Conservation (phyloP, 64 coral and sea anemone genomes). For the Dendrophyllia cribrosa region DNA sequence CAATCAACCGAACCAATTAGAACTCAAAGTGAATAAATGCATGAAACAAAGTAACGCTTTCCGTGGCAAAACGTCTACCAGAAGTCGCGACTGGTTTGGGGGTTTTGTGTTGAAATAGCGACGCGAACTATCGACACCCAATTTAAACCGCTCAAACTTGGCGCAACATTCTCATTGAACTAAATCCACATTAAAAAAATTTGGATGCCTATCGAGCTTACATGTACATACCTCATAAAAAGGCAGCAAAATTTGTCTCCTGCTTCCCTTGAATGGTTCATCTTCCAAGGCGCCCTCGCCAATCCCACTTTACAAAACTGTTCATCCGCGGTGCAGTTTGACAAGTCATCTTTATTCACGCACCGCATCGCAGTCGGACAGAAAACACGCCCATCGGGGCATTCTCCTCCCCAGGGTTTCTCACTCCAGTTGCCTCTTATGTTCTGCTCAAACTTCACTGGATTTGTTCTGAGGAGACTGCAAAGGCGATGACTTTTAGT, state of each 20-base stretch:
- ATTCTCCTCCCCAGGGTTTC: not conserved
- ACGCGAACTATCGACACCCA: too few species aligned
- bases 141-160: too few species aligned
- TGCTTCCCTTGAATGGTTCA: not conserved
- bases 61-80: too few species aligned
- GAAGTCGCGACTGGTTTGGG: too few species aligned
- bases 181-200: too few species aligned
- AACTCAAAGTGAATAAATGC: too few species aligned
- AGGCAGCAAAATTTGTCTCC: not conserved
- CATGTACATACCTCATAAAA: constrained; percentile 7
- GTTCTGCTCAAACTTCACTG: not conserved
- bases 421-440: not conserved
- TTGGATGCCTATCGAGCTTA: not conserved
- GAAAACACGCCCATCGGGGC: not conserved
- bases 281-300: not conserved
- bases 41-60: too few species aligned
- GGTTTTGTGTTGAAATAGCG: too few species aligned
- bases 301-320: not conserved
- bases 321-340: not conserved
- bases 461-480: constrained; percentile 12
- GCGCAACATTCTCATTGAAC: too few species aligned
- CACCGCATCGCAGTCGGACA: not conserved
- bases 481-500: not conserved
- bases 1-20: too few species aligned
- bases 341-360: not conserved